Percentiles rank a stretch among this genome's conserved stretches.
phyloP scores from a whole-genome alignment of 1,140 invertebrate species.

The Pinna nobilis region DNA sequence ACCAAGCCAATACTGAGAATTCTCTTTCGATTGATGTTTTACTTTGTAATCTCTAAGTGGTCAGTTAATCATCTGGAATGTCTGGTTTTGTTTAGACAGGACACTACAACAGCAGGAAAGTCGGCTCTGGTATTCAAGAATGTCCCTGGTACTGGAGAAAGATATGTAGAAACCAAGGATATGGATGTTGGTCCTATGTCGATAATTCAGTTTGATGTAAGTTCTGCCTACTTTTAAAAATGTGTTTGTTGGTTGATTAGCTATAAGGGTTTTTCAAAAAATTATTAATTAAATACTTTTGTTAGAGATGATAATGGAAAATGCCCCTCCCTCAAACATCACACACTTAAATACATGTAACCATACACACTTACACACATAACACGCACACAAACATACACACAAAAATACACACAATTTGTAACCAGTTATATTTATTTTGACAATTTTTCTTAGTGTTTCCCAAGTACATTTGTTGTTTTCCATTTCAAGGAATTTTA shows the following conservation, averaged over 20 bases:
- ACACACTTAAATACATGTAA: no score
- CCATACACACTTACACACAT: no score
- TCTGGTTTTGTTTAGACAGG: constrained; percentile 49
- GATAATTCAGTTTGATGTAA: constrained; percentile 76
- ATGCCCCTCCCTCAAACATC: no score
- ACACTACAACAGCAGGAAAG: constrained; percentile 54
- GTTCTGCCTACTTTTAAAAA: constrained; percentile 32
- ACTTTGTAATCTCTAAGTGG: no score
- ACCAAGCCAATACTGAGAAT: background rate
- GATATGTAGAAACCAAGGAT: constrained; percentile 73
- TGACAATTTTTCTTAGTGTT: no score
- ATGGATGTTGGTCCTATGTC: constrained; percentile 73
- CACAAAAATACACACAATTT: no score
- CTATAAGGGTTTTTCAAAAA: background rate
- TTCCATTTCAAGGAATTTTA: no score
- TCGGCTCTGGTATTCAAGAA: constrained; percentile 70
- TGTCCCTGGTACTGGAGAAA: constrained; percentile 61
- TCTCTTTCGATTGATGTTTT: background rate
- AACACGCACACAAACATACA: no score
- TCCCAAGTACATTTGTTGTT: no score
- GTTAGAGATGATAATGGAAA: no score
- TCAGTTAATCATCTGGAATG: constrained; percentile 10
- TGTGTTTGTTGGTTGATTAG: background rate
- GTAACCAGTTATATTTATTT: no score
- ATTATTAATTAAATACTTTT: background rate